Evolutionary conservation across 2,113 vertebrate species (phyloP).

Genomic region (Istiophorus platypterus): DNA sequence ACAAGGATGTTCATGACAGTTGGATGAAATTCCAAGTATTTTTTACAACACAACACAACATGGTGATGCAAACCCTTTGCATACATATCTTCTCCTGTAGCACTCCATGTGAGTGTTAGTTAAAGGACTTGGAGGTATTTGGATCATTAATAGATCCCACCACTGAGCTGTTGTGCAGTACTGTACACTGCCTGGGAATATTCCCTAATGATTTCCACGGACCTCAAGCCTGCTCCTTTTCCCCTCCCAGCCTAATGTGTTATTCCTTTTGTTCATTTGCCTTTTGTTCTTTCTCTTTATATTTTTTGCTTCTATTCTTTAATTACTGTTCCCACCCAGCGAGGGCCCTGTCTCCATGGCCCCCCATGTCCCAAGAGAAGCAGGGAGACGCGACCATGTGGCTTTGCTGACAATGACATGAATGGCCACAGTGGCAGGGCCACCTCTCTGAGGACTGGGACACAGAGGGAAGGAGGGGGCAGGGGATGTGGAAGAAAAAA

Average conservation of each 20-base stretch:
- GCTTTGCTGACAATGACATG: conserved; percentile 81
- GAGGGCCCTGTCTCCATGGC: conserved; percentile 69
- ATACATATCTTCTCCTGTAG: conserved; percentile 64
- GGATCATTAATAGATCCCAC: conserved; percentile 78
- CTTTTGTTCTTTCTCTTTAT: conserved; percentile 85
- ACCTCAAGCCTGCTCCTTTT: conserved; percentile 64
- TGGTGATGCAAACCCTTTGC: conserved; percentile 65
- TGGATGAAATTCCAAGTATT: conserved; percentile 73
- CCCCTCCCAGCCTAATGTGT: conserved; percentile 75
- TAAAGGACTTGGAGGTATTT: conserved; percentile 75
- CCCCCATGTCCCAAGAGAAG: conserved; percentile 76
- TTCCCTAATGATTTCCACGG: conserved; percentile 79
- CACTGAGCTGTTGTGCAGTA: conserved; percentile 65
- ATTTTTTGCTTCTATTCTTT: conserved; percentile 82
- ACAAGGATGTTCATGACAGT: conserved; percentile 72
- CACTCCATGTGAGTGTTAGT: conserved; percentile 61
- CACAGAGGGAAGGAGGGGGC: conserved; percentile 33
- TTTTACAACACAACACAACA: conserved; percentile 45
- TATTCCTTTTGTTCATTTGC: conserved; percentile 85
- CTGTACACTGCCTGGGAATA: conserved; percentile 77
- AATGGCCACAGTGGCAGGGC: conserved; percentile 80
- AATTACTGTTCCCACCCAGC: conserved; percentile 85
- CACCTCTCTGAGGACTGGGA: conserved; percentile 79
- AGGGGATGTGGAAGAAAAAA: conserved; percentile 58
- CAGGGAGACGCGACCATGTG: conserved; percentile 81